Conservation (phyloP, 92 coral and sea anemone genomes). For the Palythoa caribaeorum region DNA sequence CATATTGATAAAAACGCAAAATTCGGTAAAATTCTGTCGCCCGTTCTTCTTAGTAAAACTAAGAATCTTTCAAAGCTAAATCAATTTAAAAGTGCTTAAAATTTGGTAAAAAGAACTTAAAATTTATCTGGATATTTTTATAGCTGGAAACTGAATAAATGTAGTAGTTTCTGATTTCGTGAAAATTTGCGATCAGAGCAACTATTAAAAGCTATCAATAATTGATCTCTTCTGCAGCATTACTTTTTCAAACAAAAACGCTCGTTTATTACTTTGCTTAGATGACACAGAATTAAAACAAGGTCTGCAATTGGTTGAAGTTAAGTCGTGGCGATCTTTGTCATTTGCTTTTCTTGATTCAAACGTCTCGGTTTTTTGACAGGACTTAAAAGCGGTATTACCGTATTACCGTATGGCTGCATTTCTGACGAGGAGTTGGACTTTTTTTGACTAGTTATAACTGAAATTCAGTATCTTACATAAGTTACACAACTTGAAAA, state of each 20-base stretch:
- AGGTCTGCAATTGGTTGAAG: too few relatives aligned
- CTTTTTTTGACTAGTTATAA: too few relatives aligned
- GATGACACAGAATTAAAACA: too few relatives aligned
- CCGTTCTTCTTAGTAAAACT: not conserved
- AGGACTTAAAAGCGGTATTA: too few relatives aligned
- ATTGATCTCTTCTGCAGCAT: not conserved
- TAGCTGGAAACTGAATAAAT: not conserved
- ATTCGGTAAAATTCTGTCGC: not conserved
- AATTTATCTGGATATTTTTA: not conserved
- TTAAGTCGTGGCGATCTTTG: too few relatives aligned
- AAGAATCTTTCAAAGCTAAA: not conserved
- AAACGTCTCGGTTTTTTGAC: too few relatives aligned
- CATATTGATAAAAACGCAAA: not conserved
- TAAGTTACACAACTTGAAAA: too few relatives aligned
- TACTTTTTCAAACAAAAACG: not conserved
- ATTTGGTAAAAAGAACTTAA: not conserved
- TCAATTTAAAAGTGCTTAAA: not conserved
- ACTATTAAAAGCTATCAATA: not conserved
- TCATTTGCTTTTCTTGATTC: too few relatives aligned
- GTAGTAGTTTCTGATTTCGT: not conserved
- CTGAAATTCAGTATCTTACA: too few relatives aligned
- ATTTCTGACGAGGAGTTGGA: too few relatives aligned
- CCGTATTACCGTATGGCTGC: too few relatives aligned
- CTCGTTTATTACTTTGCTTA: too few relatives aligned
- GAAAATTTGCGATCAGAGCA: not conserved